A percentile compares a stretch with the other conserved stretches of the same genome.
These are phyloP conservation scores for Nudaria mundana DNA, from an alignment of 2,888 invertebrate species.

Conservation along the genomic window DNA sequence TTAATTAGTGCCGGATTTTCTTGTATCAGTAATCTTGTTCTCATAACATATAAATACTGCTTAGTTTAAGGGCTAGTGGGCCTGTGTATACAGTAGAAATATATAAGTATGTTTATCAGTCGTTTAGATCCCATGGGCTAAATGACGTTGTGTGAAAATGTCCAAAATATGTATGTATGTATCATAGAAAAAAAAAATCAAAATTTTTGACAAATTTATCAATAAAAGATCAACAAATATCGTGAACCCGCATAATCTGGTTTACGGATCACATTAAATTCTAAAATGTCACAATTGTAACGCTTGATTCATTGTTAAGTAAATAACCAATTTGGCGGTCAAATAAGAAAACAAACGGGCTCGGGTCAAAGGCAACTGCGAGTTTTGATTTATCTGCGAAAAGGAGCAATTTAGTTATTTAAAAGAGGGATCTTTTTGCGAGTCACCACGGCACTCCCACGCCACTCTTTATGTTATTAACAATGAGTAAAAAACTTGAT, in stretches of 20 bases:
- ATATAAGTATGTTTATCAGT: no score
- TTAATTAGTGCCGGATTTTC: no score
- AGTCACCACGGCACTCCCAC: conserved; percentile 36
- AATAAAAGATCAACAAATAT: no score
- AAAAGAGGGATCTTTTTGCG: conserved; percentile 47
- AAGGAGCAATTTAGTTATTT: conserved; percentile 42
- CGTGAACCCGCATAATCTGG: background rate
- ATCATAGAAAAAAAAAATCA: no score
- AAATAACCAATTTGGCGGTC: conserved; percentile 43
- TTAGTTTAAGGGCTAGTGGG: no score
- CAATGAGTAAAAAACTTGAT: conserved; percentile 47
- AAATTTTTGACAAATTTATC: background rate
- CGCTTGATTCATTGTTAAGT: conserved; percentile 26
- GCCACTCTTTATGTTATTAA: conserved; percentile 39
- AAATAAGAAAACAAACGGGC: conserved; percentile 32
- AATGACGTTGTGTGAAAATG: no score
- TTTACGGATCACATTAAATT: background rate
- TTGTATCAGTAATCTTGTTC: no score
- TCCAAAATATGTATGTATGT: no score
- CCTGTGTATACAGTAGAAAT: no score
- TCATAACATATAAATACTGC: no score
- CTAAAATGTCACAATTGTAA: background rate
- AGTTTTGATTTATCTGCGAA: conserved; percentile 52
- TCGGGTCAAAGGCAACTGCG: conserved; percentile 25
- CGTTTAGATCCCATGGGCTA: no score